Conservation (phyloP, 1,140 invertebrate species). For the Drosophila equinoxialis region DNA sequence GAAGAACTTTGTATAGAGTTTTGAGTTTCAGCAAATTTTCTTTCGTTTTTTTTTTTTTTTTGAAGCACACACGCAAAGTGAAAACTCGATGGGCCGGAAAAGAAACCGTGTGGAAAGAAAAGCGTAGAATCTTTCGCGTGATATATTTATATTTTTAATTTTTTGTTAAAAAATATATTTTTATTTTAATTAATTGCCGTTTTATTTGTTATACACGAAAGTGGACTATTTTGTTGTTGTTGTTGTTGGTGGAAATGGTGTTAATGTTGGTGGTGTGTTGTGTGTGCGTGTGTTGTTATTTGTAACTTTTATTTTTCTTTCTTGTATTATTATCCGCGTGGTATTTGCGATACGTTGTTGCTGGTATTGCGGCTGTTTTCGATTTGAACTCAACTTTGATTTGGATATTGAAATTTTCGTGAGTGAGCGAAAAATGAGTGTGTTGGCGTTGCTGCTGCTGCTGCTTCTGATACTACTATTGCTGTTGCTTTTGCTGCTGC, state of each 20-base stretch:
- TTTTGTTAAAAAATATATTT: neutral
- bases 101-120: constrained; percentile 1
- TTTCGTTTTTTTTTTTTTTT: neutral
- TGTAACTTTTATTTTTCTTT: constrained; percentile 43
- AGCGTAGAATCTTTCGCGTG: neutral
- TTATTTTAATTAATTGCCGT: constrained; percentile 2
- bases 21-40: neutral
- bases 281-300: constrained; percentile 52
- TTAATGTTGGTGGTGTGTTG: constrained; percentile 34
- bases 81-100: neutral
- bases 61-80: constrained; percentile 3
- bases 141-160: neutral
- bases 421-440: constrained; percentile 55
- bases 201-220: neutral
- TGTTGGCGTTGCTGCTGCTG: constrained; percentile 45
- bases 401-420: constrained; percentile 82
- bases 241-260: constrained; percentile 9
- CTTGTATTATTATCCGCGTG: constrained; percentile 68
- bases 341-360: constrained; percentile 79
- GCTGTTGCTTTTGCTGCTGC: constrained; percentile 30
- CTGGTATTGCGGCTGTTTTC: constrained; percentile 82
- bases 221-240: constrained; percentile 10
- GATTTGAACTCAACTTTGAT: constrained; percentile 83
- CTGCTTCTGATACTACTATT: constrained; percentile 28
- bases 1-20: constrained; percentile 7